These are phyloP conservation scores for Bovichtus variegatus DNA, from an alignment of 2,797 vertebrate genomes.

Conservation along the genomic window DNA sequence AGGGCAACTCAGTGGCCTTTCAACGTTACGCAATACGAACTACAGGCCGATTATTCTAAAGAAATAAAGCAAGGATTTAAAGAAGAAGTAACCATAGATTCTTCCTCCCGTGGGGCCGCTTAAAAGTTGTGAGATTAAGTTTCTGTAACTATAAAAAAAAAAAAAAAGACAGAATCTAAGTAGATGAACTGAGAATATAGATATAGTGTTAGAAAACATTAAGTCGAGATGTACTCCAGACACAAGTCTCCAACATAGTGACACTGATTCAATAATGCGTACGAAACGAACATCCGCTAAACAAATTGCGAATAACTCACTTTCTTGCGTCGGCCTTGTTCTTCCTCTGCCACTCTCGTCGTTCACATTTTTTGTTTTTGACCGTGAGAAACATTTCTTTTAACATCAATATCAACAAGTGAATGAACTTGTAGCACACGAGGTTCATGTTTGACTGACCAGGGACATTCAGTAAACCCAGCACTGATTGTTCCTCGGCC, in stretches of 20 bases:
- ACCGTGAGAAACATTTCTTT: too few relatives aligned
- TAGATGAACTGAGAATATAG: too few relatives aligned
- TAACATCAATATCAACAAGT: not conserved
- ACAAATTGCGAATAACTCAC: too few relatives aligned
- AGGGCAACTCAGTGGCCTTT: not conserved
- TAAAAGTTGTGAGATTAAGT: not conserved
- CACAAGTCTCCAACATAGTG: not conserved
- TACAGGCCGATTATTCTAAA: not conserved
- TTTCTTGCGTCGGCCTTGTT: too few relatives aligned
- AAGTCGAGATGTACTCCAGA: not conserved
- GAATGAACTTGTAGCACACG: not conserved
- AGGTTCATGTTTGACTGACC: not conserved
- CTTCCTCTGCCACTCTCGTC: not conserved
- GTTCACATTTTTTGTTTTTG: not conserved
- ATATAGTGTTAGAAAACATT: too few relatives aligned
- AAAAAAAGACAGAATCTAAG: too few relatives aligned
- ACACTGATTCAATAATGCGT: too few relatives aligned
- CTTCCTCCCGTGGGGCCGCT: not conserved
- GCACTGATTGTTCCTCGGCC: not conserved
- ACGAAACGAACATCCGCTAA: too few relatives aligned
- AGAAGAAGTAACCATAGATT: not conserved
- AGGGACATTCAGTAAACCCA: not conserved
- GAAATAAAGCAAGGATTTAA: not conserved
- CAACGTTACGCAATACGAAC: not conserved
- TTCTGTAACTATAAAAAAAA: not conserved